These are phyloP conservation scores for Aplidium turbinatum DNA, from an alignment of 23 tunicate genomes.

Conservation along the genomic window DNA sequence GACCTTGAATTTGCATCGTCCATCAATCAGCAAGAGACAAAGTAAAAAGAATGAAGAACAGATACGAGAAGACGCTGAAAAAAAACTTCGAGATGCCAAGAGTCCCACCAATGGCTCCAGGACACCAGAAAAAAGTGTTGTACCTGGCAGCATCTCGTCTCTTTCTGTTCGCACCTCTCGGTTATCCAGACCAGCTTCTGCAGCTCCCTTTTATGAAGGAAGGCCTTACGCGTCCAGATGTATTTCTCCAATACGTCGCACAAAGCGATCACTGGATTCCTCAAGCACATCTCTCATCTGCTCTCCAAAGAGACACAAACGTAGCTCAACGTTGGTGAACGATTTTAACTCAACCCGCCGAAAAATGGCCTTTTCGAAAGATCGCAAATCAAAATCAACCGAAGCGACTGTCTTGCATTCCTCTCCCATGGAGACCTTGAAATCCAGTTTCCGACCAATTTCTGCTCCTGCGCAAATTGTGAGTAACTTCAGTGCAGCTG, in stretches of 20 bases:
- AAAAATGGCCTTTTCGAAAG: slow-evolving; percentile 52
- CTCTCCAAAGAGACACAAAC: slow-evolving; percentile 53
- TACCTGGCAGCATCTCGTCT: slow-evolving; percentile 69
- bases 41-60: slow-evolving; percentile 27
- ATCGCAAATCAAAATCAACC: slow-evolving; percentile 77
- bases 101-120: slow-evolving; percentile 32
- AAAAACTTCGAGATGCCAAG: slow-evolving; percentile 24
- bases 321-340: slow-evolving; percentile 52
- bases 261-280: slow-evolving; percentile 74
- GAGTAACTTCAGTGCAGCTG: slow-evolving; percentile 16
- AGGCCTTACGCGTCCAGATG: not conserved
- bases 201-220: slow-evolving; percentile 43
- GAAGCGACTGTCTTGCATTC: slow-evolving; percentile 53
- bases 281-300: slow-evolving; percentile 23
- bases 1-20: not conserved
- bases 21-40: not conserved
- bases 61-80: slow-evolving; percentile 34
- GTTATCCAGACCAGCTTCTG: slow-evolving; percentile 40
- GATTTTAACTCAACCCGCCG: slow-evolving; percentile 35
- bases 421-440: slow-evolving; percentile 43
- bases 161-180: slow-evolving; percentile 36
- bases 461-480: slow-evolving; percentile 83
- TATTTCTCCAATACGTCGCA: slow-evolving; percentile 48
- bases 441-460: slow-evolving; percentile 60
- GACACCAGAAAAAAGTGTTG: slow-evolving; percentile 63